Evolutionary conservation across 2,797 vertebrate genomes (phyloP), one percentile per base, ranked within the genome.

Genomic region (Pseudomugil tenellus): DNA sequence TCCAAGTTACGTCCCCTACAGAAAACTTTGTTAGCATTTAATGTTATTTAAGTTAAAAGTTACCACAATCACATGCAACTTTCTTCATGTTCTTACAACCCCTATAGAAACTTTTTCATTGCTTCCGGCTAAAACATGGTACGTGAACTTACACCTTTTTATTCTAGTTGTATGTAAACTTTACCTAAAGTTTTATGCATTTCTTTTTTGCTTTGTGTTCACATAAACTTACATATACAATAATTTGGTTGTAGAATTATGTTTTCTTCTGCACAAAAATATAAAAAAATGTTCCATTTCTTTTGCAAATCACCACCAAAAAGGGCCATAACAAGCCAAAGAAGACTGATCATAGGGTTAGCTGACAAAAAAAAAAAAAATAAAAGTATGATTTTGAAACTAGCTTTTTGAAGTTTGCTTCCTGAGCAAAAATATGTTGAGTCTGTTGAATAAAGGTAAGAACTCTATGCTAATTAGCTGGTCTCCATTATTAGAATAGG

Each of bases 401-500:
- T 70, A 71, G 76, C 86, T 85, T 91, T n/a, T 92, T 91, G 87
- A 92, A 91, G 90, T 76, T 62, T 8, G 71, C 81, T 81, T 70
- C 76, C 85, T 62, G 79, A 84, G 87, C 84, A 87, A 76, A 84
- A 88, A 89, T 88, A 79, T 70, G 54, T 72, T 63, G 75, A 90
- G 87, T 87, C 84, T 90, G 87, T 91, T 89, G 87, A 89, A 89
- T 92, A 90, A 92, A 90, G 89, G 91, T 90, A 91, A 87, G 81
- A 87, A 80, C 84, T 80, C 78, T 91, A 93, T 91, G 91, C 92
- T 95, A 94, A 94, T 95, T 93, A 94, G 88, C 82, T 65, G 75
- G 67, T 89, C 85, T 80, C 89, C 92, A 90, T 94, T 93, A 93
- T 92, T 92, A 93, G 91, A 94, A 92, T 84, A 73, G 89, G 82